These are phyloP conservation scores for Mylabris sibirica DNA, from an alignment of 2,888 invertebrate genomes.

Conservation along the genomic window DNA sequence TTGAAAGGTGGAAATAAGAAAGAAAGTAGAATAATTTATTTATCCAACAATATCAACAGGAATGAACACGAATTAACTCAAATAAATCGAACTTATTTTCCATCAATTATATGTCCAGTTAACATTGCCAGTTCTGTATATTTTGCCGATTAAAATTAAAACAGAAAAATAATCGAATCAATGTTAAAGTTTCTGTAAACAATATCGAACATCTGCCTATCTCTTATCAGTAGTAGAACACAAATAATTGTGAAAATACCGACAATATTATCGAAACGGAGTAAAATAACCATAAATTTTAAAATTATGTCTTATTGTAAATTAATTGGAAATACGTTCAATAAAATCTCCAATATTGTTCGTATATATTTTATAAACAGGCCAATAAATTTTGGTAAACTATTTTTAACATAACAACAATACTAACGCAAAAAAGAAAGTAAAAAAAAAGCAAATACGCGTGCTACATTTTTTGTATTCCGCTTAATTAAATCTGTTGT, in stretches of 20 bases:
- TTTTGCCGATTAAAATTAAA: background rate
- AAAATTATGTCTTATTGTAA: background rate
- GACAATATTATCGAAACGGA: background rate
- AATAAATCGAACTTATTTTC: too few relatives aligned
- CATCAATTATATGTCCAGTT: background rate
- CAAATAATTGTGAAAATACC: background rate
- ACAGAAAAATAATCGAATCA: background rate
- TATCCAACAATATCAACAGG: too few relatives aligned
- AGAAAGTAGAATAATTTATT: too few relatives aligned
- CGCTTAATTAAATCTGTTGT: background rate
- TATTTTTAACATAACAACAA: background rate
- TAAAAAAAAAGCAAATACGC: background rate
- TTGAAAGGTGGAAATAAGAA: too few relatives aligned
- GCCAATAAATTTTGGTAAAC: slow-evolving; percentile 16
- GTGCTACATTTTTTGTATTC: background rate
- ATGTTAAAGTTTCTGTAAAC: background rate
- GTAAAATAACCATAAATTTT: background rate
- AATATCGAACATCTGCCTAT: background rate
- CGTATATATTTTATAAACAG: slow-evolving; percentile 13
- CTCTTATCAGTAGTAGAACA: background rate
- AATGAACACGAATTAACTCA: too few relatives aligned
- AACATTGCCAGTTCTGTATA: background rate
- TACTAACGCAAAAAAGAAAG: background rate
- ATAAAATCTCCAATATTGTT: background rate
- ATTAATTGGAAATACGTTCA: background rate